Evolutionary conservation across 1,140 invertebrate species (phyloP).

Genomic region (Aculops lycopersici): DNA sequence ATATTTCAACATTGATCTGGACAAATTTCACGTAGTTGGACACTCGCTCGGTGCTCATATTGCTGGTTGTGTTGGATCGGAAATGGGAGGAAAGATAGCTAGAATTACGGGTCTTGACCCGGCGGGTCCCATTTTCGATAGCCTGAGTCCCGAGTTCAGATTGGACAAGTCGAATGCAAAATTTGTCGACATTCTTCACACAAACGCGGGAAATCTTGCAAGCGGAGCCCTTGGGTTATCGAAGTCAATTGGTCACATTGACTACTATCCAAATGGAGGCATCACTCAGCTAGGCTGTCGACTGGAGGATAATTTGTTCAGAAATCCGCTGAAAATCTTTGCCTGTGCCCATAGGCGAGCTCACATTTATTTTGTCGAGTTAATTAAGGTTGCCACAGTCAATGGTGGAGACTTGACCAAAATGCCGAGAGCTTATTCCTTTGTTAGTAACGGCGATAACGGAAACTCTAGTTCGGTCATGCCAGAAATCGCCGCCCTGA

Average conservation of each 20-base stretch:
- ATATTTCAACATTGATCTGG: not conserved
- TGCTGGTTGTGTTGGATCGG: slow-evolving; percentile 1
- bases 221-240: no score
- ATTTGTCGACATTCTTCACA: slow-evolving; percentile 75
- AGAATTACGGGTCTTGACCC: slow-evolving; percentile 36
- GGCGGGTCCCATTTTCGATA: slow-evolving; percentile 31
- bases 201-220: slow-evolving; percentile 11
- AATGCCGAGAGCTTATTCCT: no score
- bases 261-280: slow-evolving; percentile 65
- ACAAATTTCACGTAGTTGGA: slow-evolving; percentile 2
- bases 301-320: no score
- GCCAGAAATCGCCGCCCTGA: no score
- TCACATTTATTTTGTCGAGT: no score
- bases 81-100: slow-evolving; percentile 14
- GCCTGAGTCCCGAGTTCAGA: slow-evolving; percentile 38
- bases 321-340: no score
- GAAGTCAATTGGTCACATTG: slow-evolving; percentile 28
- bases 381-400: no score
- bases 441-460: no score
- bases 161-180: slow-evolving; percentile 47
- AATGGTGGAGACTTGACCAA: no score
- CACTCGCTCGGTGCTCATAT: slow-evolving; percentile 4
- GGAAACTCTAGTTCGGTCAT: no score
- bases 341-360: no score
- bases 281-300: slow-evolving; percentile 50